phyloP scores from a whole-genome alignment of 1,140 invertebrate genomes.

The Latrodectus geometricus region DNA sequence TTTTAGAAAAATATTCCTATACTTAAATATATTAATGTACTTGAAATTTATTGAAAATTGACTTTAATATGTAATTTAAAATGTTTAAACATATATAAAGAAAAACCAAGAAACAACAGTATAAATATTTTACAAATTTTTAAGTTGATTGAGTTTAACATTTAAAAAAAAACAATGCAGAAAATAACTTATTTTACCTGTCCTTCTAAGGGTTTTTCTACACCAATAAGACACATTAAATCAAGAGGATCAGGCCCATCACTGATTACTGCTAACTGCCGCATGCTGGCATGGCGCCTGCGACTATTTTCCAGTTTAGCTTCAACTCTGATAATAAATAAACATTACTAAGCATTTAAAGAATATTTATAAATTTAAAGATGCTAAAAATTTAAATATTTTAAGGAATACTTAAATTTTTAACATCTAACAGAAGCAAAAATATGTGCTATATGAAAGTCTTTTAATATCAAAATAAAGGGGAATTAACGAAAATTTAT shows the following conservation, averaged over 20 bases:
- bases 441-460: not conserved
- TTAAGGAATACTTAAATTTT: not conserved
- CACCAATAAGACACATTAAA: conserved; percentile 75
- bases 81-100: too few relatives aligned
- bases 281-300: conserved; percentile 83
- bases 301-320: conserved; percentile 77
- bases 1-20: too few relatives aligned
- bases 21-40: too few relatives aligned
- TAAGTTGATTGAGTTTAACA: not conserved
- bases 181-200: conserved; percentile 72
- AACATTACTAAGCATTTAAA: not conserved
- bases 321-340: conserved; percentile 74
- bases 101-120: too few relatives aligned
- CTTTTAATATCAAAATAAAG: too few relatives aligned
- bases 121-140: too few relatives aligned
- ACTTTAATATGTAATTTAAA: too few relatives aligned
- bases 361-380: not conserved
- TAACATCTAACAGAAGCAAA: not conserved
- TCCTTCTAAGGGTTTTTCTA: conserved; percentile 82
- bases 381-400: not conserved
- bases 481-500: too few relatives aligned
- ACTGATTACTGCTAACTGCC: conserved; percentile 85
- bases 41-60: too few relatives aligned
- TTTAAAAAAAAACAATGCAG: not conserved
- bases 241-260: conserved; percentile 88